Evolutionary conservation across 2,113 vertebrate genomes (phyloP).

Genomic region (Cyanoliseus patagonus): DNA sequence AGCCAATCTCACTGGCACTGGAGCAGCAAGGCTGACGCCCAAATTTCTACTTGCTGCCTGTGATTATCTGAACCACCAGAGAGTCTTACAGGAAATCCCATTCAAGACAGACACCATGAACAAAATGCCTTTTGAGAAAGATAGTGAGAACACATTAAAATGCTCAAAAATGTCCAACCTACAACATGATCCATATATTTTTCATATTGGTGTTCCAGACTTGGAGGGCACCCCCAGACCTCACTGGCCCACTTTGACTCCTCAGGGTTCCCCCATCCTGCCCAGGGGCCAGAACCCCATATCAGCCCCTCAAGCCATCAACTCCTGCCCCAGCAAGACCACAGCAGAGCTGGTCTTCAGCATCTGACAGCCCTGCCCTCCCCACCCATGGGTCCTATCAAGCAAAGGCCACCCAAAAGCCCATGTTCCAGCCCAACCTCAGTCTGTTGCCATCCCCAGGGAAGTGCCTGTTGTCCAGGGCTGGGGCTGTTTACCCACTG

Average conservation of each 20-base stretch:
- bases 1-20: background rate
- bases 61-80: background rate
- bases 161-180: background rate
- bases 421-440: rapidly evolving
- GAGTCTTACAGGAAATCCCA: background rate
- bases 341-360: rapidly evolving
- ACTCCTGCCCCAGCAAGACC: rapidly evolving
- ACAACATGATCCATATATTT: rapidly evolving
- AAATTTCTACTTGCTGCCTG: background rate
- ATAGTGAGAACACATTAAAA: background rate
- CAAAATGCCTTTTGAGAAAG: background rate
- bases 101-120: background rate
- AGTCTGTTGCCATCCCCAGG: rapidly evolving
- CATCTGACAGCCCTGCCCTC: background rate
- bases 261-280: background rate
- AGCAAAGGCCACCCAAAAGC: rapidly evolving
- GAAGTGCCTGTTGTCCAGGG: background rate
- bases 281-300: background rate
- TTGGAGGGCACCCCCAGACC: background rate
- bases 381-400: rapidly evolving
- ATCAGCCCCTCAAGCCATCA: background rate
- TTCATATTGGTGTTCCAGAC: background rate
- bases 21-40: background rate
- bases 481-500: background rate
- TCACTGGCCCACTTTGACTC: rapidly evolving